These are phyloP conservation scores for Emydura subglobosa DNA, from an alignment of 2,113 vertebrate species.

Conservation along the genomic window DNA sequence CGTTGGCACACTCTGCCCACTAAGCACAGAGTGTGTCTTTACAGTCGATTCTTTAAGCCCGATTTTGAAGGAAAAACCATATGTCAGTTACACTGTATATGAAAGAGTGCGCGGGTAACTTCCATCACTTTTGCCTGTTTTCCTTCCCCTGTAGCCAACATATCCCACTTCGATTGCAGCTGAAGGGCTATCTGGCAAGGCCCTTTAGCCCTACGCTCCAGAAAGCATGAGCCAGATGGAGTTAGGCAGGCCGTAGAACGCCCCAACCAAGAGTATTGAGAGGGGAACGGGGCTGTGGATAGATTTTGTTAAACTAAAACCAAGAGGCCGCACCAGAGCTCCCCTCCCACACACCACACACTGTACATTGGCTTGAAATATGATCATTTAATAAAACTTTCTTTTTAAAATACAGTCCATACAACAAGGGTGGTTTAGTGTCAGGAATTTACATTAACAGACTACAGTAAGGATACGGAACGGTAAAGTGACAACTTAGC, in stretches of 20 bases:
- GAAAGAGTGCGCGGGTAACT: rapidly evolving
- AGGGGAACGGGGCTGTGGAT: no score
- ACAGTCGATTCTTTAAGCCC: not conserved
- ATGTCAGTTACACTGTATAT: not conserved
- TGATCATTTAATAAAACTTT: slow-evolving; percentile 75
- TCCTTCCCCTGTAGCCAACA: not conserved
- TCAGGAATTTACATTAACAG: not conserved
- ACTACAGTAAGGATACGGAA: not conserved
- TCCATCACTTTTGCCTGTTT: not conserved
- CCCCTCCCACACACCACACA: slow-evolving; percentile 39
- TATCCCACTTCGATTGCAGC: not conserved
- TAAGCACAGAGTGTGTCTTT: not conserved
- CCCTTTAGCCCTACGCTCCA: not conserved
- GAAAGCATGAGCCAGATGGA: not conserved
- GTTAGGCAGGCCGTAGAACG: not conserved
- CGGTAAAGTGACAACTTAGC: not conserved
- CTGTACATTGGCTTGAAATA: slow-evolving; percentile 63
- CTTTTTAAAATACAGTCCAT: slow-evolving; percentile 65
- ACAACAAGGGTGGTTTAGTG: not conserved
- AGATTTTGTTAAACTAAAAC: not conserved
- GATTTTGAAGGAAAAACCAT: not conserved
- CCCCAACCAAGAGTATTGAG: no score
- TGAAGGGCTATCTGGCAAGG: not conserved
- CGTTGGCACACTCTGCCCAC: not conserved
- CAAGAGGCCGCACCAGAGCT: not conserved